Evolutionary conservation across 1,140 invertebrate genomes (phyloP), one percentile per base, ranked within the genome.

Genomic region (Pemphigus obesinymphae): DNA sequence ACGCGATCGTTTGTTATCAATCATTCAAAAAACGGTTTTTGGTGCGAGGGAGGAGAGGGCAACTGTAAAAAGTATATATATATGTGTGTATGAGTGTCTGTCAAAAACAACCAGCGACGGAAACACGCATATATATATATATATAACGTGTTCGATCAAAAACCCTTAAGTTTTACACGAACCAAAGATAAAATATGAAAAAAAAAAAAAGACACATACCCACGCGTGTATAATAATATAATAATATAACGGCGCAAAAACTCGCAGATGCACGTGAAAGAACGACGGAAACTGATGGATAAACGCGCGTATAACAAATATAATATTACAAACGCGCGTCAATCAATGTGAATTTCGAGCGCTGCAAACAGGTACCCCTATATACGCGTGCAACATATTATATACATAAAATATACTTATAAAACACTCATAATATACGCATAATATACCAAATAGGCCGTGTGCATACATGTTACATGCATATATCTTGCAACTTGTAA

Each of bases 71-170:
- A 61, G 20, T 8, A n/a, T 58, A 29, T 29, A 58, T 7, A 7
- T 17, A 5, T 53, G 66, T 70, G n/a, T 40, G n/a, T 17, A 43
- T 29, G 70, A 50, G 45, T 26, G 31, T 63, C 76, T 80, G 76
- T 80, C 76, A 80, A 45, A 80, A 80, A 80, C 76, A 80, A 80
- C 37, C 37, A 37, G 37, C 76, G 37, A n/a, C 26, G 76, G 43
- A 76, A 55, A 73, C 29, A 45, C 26, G 70, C 26, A n/a, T n/a
- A n/a, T n/a, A n/a, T n/a, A n/a, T n/a, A n/a, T n/a, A n/a, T n/a
- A n/a, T n/a, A n/a, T n/a, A n/a, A n/a, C n/a, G n/a, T n/a, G 76
- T 80, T 80, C 75, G 75, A 78, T 78, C 76, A 80, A 80, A 78
- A 80, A 80, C 76, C 76, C 55, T 45, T 50, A 43, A 80, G 76